Evolutionary conservation across 2,113 vertebrate species (phyloP), one percentile per base, ranked within the genome.

Genomic region (Psephotus haematonotus): DNA sequence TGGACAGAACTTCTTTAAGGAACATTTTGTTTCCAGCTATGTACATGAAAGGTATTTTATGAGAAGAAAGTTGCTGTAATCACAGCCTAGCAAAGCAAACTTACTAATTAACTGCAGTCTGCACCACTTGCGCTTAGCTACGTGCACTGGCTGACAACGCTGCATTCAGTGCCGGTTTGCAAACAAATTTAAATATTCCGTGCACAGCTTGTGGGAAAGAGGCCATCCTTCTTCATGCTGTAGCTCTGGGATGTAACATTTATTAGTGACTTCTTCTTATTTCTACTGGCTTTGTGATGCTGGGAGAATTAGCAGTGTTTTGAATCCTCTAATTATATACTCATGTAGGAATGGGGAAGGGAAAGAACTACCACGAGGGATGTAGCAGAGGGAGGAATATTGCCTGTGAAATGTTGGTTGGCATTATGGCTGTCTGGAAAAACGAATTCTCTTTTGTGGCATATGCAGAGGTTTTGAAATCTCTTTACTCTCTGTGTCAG

Each of bases 101-200:
- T 95, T 79, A 71, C 92, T 94, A 96, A 97, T 96, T 95, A 96
- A 95, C 92, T 94, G 74, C 92, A 92, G 76, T 39, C 94, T 92
- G 91, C 81, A 94, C 67, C 89, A 95, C 70, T 96, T 86, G 95
- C 77, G 76, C 87, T 91, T 72, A 93, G 90, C 92, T 93, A 92
- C 92, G 68, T 97, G 92, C 84, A 41, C 67, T 46, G 95, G 95
- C 82, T 96, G 91, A 75, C 91, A 97, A 96, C 69, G 47, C 44
- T 2, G 3, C 46, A 50, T 76, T 88, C 91, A 74, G 88, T 39
- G 84, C 62, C 3, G 60, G 65, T 89, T 82, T 94, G 88, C 84
- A 94, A 97, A 95, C 95, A 96, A 86, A 95, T 97, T 96, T 95
- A 92, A 96, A 95, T 95, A 97, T 94, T 93, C 93, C 84, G 67